Conservation (phyloP, 2,797 vertebrate species). For the Sphaeramia orbicularis region DNA sequence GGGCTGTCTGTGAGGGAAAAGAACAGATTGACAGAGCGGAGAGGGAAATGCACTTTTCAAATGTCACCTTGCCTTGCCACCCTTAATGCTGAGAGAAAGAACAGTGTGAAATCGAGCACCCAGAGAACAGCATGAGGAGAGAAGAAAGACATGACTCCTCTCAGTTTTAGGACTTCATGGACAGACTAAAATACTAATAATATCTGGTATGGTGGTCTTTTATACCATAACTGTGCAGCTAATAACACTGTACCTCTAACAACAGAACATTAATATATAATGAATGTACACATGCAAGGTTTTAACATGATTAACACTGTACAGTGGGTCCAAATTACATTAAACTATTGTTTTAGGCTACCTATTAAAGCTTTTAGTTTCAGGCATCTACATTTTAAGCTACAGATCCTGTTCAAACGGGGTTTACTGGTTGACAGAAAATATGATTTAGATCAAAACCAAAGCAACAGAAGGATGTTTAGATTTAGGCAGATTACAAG, state of each 20-base stretch:
- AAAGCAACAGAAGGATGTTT: neutral
- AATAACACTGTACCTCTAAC: neutral
- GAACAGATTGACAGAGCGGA: conserved; percentile 72
- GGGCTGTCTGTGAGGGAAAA: conserved; percentile 58
- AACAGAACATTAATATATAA: too few relatives aligned
- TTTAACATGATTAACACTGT: too few relatives aligned
- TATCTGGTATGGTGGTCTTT: conserved; percentile 1
- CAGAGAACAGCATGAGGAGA: conserved; percentile 27
- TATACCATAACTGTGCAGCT: neutral
- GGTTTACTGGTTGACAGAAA: too few relatives aligned
- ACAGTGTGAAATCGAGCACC: conserved; percentile 51
- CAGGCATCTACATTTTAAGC: too few relatives aligned
- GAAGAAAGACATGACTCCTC: conserved; percentile 23
- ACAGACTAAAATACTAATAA: conserved; percentile 9
- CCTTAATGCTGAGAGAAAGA: conserved; percentile 53
- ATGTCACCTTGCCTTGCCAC: conserved; percentile 79
- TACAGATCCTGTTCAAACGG: too few relatives aligned
- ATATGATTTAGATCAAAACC: conserved; percentile 9
- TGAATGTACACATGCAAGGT: too few relatives aligned
- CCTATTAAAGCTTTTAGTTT: too few relatives aligned
- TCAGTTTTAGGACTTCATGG: conserved; percentile 38
- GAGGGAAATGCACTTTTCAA: conserved; percentile 81
- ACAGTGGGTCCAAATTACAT: too few relatives aligned
- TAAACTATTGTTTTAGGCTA: too few relatives aligned
- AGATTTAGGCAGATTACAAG: too few relatives aligned